Evolutionary conservation across 1,140 invertebrate genomes (phyloP).

Genomic region (Helicoverpa armigera): DNA sequence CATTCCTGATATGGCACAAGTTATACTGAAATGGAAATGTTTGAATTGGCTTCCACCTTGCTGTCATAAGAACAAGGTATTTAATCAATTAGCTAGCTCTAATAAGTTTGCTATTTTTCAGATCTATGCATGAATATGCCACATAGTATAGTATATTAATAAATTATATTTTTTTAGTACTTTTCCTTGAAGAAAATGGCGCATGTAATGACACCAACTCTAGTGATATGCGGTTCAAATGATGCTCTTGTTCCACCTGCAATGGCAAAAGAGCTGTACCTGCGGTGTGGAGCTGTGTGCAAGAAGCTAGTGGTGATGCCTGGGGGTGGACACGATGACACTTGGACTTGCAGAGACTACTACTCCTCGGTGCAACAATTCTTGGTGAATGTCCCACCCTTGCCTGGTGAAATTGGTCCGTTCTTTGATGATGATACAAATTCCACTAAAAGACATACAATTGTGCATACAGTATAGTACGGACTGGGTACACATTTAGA

Average conservation of each 20-base stretch:
- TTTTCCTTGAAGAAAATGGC: conserved; percentile 90
- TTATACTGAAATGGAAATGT: conserved; percentile 90
- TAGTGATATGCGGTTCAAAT: conserved; percentile 93
- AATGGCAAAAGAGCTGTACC: conserved; percentile 94
- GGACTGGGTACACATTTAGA: conserved; percentile 26
- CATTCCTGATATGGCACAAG: conserved; percentile 96
- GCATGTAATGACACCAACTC: conserved; percentile 89
- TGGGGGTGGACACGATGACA: conserved; percentile 95
- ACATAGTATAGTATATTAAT: neutral
- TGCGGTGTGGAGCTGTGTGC: conserved; percentile 89
- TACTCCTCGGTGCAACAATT: conserved; percentile 76
- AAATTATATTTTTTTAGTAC: conserved; percentile 87
- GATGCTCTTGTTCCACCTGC: conserved; percentile 93
- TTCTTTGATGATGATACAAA: conserved; percentile 62
- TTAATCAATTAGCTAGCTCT: conserved; percentile 19
- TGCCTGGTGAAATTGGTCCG: conserved; percentile 64
- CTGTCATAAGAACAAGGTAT: conserved; percentile 95
- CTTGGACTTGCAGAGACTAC: conserved; percentile 89
- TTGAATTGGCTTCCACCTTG: conserved; percentile 91
- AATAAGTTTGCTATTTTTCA: too few species aligned
- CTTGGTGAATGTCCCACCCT: conserved; percentile 68
- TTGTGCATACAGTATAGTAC: conserved; percentile 65
- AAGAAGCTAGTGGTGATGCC: conserved; percentile 92
- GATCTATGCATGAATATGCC: neutral
- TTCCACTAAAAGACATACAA: conserved; percentile 52